These are phyloP conservation scores for Acanthopagrus latus DNA, from an alignment of 2,797 vertebrate genomes.

Conservation along the genomic window DNA sequence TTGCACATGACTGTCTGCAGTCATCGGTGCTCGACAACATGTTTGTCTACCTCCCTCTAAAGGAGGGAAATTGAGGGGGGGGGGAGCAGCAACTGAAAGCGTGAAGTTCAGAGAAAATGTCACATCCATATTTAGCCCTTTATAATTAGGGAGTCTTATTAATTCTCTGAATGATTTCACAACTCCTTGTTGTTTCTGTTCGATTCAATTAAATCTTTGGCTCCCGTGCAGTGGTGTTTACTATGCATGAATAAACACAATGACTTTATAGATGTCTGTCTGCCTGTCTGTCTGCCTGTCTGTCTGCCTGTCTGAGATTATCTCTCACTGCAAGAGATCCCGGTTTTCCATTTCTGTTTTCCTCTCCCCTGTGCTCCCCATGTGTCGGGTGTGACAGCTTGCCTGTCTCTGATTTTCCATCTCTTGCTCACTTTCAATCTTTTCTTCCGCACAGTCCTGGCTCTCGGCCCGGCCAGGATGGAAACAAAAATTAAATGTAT, in stretches of 20 bases:
- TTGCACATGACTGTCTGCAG: background rate
- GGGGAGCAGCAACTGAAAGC: conserved; percentile 31
- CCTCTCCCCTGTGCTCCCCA: conserved; percentile 19
- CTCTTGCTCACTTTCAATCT: conserved; percentile 42
- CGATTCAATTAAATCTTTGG: conserved; percentile 59
- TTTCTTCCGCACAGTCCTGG: conserved; percentile 20
- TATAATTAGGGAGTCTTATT: conserved; percentile 70
- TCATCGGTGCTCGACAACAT: background rate
- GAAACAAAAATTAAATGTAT: conserved; percentile 44
- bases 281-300: conserved; percentile 7
- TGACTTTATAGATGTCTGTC: conserved; percentile 13
- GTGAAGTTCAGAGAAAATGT: conserved; percentile 55
- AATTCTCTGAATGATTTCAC: conserved; percentile 44
- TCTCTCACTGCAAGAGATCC: conserved; percentile 37
- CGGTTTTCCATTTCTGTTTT: conserved; percentile 38
- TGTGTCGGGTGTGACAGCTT: conserved; percentile 29
- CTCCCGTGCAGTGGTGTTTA: conserved; percentile 33
- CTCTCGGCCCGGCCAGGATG: conserved; percentile 23
- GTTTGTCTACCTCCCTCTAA: conserved; percentile 12
- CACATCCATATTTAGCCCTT: conserved; percentile 70
- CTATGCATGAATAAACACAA: conserved; percentile 34
- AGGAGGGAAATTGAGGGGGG: no score
- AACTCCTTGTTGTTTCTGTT: conserved; percentile 37
- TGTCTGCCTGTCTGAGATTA: conserved; percentile 38
- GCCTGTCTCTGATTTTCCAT: conserved; percentile 47